Conservation (phyloP, 2,888 invertebrate species). For the Perdita meconis region DNA sequence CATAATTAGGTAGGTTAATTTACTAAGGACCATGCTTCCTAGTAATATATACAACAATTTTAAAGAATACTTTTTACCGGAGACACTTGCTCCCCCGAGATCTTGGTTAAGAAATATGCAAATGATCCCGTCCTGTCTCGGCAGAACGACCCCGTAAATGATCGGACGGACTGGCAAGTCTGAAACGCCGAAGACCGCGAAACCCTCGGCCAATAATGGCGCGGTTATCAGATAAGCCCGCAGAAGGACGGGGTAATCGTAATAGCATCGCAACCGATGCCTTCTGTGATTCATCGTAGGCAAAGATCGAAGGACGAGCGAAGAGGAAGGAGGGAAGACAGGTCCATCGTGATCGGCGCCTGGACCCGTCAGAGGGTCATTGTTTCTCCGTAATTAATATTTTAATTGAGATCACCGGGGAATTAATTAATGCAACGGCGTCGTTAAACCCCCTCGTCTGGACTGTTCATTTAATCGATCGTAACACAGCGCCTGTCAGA, state of each 20-base stretch:
- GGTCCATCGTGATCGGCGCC: conserved; percentile 50
- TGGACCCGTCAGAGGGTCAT: conserved; percentile 72
- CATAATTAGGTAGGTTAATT: too few species aligned
- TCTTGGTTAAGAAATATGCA: conserved; percentile 73
- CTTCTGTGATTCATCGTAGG: conserved; percentile 62
- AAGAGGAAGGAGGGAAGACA: conserved; percentile 4
- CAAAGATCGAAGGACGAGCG: conserved; percentile 22
- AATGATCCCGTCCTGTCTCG: conserved; percentile 46
- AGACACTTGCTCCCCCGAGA: conserved; percentile 76
- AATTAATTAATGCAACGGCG: conserved; percentile 81
- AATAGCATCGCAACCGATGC: conserved; percentile 81
- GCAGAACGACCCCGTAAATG: conserved; percentile 54
- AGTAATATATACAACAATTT: too few species aligned
- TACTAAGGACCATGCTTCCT: too few species aligned
- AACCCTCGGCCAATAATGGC: conserved; percentile 73
- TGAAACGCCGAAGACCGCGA: conserved; percentile 70
- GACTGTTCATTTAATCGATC: conserved; percentile 74
- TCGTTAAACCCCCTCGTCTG: conserved; percentile 70
- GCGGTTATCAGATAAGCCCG: conserved; percentile 82
- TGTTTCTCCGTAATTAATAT: conserved; percentile 82
- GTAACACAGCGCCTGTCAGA: conserved; percentile 73
- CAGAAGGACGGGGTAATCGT: conserved; percentile 80
- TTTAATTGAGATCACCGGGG: conserved; percentile 81
- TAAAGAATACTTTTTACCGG: too few species aligned
- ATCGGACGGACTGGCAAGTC: conserved; percentile 83